Conservation (phyloP, 1,140 invertebrate genomes). For the Musca domestica region DNA sequence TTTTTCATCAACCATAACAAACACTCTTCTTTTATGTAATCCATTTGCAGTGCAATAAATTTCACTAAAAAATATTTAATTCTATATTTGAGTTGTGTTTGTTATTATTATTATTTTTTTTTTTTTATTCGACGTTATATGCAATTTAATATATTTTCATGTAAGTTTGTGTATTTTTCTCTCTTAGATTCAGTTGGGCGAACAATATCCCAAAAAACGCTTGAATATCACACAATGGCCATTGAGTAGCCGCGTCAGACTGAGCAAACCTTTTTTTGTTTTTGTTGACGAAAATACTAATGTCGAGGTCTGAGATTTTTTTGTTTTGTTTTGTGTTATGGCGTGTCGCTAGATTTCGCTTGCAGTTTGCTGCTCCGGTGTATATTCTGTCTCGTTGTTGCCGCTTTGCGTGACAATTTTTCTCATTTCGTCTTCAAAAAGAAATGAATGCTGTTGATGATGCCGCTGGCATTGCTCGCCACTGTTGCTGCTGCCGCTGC, state of each 20-base stretch:
- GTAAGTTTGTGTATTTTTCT: too few species aligned
- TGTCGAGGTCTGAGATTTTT: conserved; percentile 16
- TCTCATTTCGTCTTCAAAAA: not conserved
- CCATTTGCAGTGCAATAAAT: too few species aligned
- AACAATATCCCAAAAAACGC: not conserved
- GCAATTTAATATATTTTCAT: too few species aligned
- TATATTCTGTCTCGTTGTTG: not conserved
- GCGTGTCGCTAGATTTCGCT: not conserved
- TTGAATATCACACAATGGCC: too few species aligned
- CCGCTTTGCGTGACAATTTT: conserved; percentile 12
- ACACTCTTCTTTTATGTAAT: too few species aligned
- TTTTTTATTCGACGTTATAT: too few species aligned
- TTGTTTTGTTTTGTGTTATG: not conserved
- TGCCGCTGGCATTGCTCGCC: not conserved
- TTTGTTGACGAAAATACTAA: not conserved
- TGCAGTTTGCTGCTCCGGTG: not conserved
- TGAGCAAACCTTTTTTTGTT: not conserved
- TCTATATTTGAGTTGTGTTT: too few species aligned
- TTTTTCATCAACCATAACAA: too few species aligned
- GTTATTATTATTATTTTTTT: too few species aligned
- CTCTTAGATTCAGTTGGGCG: not conserved
- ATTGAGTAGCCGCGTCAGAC: too few species aligned
- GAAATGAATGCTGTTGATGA: not conserved
- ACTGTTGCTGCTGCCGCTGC: not conserved
- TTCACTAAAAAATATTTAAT: too few species aligned